Percentiles rank a stretch among this genome's conserved stretches.
Conservation (phyloP, 2,113 vertebrate genomes). For the Clarias batrachus region DNA sequence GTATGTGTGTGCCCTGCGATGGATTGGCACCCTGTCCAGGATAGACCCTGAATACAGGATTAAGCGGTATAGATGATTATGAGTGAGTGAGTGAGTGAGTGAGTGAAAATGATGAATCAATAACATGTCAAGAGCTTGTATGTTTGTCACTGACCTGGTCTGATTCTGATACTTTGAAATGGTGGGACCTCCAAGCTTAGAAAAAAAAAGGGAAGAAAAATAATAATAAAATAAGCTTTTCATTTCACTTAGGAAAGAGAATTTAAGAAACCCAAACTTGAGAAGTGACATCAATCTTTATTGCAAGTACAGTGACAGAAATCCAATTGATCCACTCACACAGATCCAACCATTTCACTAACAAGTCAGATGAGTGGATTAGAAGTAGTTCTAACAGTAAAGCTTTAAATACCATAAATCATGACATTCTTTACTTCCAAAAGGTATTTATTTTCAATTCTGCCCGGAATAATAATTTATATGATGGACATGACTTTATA, state of each 20-base stretch:
- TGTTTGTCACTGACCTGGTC: constrained; percentile 69
- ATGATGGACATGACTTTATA: neutral
- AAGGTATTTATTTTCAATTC: neutral
- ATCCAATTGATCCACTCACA: constrained; percentile 45
- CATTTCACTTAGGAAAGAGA: constrained; percentile 9
- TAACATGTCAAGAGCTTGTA: neutral
- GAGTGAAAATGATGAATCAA: neutral
- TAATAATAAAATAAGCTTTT: constrained; percentile 39
- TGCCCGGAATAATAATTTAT: neutral
- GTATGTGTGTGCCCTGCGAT: no score
- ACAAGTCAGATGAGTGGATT: neutral
- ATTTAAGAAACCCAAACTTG: neutral
- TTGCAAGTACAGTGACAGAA: constrained; percentile 32
- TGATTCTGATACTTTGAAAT: constrained; percentile 71
- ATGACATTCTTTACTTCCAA: neutral
- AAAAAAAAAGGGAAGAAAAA: constrained; percentile 40
- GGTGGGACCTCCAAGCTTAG: constrained; percentile 69
- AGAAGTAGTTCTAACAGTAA: neutral
- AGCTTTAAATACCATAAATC: neutral
- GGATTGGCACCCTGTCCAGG: no score
- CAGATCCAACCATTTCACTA: constrained; percentile 14
- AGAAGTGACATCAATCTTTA: constrained; percentile 29
- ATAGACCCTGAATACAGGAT: no score
- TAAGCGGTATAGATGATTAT: no score
- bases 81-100: neutral